Evolutionary conservation across 2,888 invertebrate species (phyloP).

Genomic region (Melitaea athalia): DNA sequence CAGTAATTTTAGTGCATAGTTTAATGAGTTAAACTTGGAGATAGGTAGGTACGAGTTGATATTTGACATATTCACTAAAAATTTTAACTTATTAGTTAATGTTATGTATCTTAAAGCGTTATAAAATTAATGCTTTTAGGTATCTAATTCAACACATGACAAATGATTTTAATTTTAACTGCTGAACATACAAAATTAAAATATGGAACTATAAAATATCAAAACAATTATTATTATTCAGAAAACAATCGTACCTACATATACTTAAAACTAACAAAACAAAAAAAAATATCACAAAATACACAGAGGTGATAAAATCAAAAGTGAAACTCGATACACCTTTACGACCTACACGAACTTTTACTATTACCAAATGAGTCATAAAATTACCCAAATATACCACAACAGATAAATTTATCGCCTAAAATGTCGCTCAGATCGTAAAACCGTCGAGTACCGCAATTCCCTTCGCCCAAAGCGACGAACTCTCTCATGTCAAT

Average conservation of each 20-base stretch:
- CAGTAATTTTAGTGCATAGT: too few species aligned
- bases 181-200: not conserved
- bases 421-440: slow-evolving; percentile 65
- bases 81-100: too few species aligned
- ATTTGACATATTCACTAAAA: too few species aligned
- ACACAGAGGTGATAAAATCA: slow-evolving; percentile 13
- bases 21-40: too few species aligned
- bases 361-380: slow-evolving; percentile 75
- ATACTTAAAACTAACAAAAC: not conserved
- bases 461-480: slow-evolving; percentile 46
- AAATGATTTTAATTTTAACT: too few species aligned
- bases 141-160: too few species aligned
- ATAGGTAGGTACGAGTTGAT: too few species aligned
- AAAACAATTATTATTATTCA: too few species aligned
- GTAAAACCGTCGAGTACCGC: slow-evolving; percentile 65
- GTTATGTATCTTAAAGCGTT: too few species aligned
- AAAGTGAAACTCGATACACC: slow-evolving; percentile 50
- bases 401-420: slow-evolving; percentile 77
- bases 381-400: slow-evolving; percentile 78
- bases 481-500: slow-evolving; percentile 73
- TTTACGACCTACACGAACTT: slow-evolving; percentile 59
- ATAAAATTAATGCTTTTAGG: too few species aligned
- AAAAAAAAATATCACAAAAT: not conserved
- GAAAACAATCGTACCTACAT: not conserved
- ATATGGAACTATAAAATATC: not conserved